Evolutionary conservation across 2,113 vertebrate species (phyloP).

Genomic region (Agapornis roseicollis): DNA sequence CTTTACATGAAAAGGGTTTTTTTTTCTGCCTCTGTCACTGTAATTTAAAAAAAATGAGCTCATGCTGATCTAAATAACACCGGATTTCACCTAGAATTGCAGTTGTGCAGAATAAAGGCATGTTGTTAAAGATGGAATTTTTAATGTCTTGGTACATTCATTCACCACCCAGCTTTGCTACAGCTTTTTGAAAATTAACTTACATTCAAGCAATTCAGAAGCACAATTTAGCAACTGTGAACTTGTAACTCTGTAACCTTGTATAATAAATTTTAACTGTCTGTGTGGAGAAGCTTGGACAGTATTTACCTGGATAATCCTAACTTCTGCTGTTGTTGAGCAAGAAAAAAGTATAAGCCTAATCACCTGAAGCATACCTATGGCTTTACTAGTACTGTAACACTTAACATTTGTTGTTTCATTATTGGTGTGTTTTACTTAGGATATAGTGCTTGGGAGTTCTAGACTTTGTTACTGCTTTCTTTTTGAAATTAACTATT

Average conservation of each 20-base stretch:
- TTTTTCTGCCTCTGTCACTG: background rate
- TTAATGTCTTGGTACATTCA: background rate
- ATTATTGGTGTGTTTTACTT: background rate
- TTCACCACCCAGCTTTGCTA: background rate
- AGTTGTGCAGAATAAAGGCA: background rate
- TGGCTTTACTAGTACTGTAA: background rate
- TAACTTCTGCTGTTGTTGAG: background rate
- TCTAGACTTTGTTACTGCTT: background rate
- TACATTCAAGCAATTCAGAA: background rate
- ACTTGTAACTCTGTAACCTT: background rate
- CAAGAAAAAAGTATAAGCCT: background rate
- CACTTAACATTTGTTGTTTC: background rate
- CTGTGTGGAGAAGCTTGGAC: background rate
- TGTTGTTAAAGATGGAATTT: background rate
- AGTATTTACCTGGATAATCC: background rate
- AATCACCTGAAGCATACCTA: background rate
- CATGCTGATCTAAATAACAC: background rate
- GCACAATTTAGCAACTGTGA: background rate
- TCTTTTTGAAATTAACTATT: background rate
- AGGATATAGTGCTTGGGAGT: background rate
- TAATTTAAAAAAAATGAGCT: background rate
- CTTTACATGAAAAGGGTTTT: background rate
- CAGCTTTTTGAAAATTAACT: background rate
- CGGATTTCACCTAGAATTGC: background rate
- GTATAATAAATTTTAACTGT: background rate